Base-by-base conservation (phyloP, 2,888 invertebrate genomes). In the Gasteruption jaculator region DNA sequence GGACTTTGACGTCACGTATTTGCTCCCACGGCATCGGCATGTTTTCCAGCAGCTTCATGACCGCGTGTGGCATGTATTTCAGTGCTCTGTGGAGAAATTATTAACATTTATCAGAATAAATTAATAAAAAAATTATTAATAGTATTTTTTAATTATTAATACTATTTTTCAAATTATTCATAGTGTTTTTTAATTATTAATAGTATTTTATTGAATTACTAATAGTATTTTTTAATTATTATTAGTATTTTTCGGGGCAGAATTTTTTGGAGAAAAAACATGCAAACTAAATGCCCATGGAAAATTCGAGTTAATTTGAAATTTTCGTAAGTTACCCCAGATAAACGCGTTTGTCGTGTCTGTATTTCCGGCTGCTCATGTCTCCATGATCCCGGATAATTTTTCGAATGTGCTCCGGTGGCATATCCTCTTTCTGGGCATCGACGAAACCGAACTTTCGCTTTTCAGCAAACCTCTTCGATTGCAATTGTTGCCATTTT, bases 21-120 rank as follows among this genome's bases (percentile, higher is more conserved):
- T 99, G 99, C 71, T 99, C 99, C 99, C 99, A 99, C 0, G 99
- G 99, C 99, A 99, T 99, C 0, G 99, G 99, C 99, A 99, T 99
- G 71, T 99, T 99, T 71, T 99, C 99, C 45, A 99, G 73, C 2
- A 99, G 79, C 66, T 99, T 99, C 78, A 99, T 85, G 5, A 99
- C 96, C 5, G 99, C 99, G 76, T 99, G 99, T 1, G 99, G 99
- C 97, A 99, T 99, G 67, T 99, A 99, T 70, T 99, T 99, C 33
- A 99, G 73, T 3, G 97, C 96, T 11, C 96, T 82, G 61, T 43
- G 65, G 68, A 53, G 49, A 19, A 30, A 45, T 45, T 1, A 27
- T 5, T 24, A 32, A 8, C 1, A 42, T 14, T 31, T 35, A n/a
- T 3, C 14, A 37, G 49, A 43, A 54, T 52, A 39, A 46, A 30